Percentiles rank a stretch among this genome's conserved stretches.
Evolutionary conservation across 2,113 vertebrate genomes (phyloP).

Genomic region (Eurystomus gularis): DNA sequence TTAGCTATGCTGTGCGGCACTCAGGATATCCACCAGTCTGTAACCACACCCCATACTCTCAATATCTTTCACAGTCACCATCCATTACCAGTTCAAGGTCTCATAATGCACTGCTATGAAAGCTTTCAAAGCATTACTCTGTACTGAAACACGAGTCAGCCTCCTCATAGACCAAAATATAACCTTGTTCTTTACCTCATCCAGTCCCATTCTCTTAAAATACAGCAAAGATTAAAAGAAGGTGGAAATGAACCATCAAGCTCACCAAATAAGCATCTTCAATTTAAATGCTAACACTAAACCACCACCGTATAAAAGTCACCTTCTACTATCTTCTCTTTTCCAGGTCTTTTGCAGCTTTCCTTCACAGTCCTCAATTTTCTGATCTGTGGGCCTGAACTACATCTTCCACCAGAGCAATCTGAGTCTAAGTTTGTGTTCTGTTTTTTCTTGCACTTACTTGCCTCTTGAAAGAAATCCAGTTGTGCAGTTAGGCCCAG

Average conservation of each 20-base stretch:
- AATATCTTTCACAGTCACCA: neutral
- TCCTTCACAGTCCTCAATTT: neutral
- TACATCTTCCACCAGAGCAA: neutral
- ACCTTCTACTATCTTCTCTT: neutral
- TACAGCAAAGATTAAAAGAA: neutral
- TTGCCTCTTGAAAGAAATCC: neutral
- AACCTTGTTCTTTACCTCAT: neutral
- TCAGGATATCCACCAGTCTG: neutral
- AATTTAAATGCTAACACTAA: neutral
- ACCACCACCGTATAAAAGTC: neutral
- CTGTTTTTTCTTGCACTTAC: neutral
- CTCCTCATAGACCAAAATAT: neutral
- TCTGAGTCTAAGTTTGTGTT: neutral
- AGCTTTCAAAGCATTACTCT: neutral
- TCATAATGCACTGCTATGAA: neutral
- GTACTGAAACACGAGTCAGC: neutral
- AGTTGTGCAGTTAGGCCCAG: neutral
- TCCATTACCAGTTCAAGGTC: neutral
- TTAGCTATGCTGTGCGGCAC: neutral
- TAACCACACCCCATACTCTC: neutral
- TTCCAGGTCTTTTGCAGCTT: neutral
- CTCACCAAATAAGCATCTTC: neutral
- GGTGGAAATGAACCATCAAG: neutral
- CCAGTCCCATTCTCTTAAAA: neutral
- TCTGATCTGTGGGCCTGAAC: neutral